These are phyloP conservation scores for Mylabris phalerata DNA, from an alignment of 1,140 invertebrate genomes.

Conservation along the genomic window DNA sequence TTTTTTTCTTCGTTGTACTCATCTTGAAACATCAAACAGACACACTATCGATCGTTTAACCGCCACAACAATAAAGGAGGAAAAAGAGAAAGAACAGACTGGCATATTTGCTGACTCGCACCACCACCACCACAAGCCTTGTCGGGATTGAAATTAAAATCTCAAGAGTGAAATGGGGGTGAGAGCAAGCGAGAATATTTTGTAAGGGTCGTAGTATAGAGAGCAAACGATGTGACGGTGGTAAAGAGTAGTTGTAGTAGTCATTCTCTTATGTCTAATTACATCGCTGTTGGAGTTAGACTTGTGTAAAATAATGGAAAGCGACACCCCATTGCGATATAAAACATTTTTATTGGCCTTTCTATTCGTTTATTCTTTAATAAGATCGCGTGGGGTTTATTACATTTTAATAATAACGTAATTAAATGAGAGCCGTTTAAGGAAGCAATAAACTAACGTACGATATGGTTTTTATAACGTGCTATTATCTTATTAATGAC, in stretches of 20 bases:
- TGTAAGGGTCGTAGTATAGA: slow-evolving; percentile 5
- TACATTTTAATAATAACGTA: slow-evolving; percentile 17
- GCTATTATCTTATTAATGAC: slow-evolving; percentile 15
- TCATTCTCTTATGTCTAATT: slow-evolving; percentile 15
- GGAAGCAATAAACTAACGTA: slow-evolving; percentile 9
- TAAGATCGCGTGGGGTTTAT: slow-evolving; percentile 13
- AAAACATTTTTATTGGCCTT: slow-evolving; percentile 14
- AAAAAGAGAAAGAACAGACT: slow-evolving; percentile 2
- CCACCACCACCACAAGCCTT: slow-evolving; percentile 7
- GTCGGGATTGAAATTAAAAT: slow-evolving; percentile 18
- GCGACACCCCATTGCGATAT: slow-evolving; percentile 13
- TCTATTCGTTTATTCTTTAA: slow-evolving; percentile 16
- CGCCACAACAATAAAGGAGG: neutral
- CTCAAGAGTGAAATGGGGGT: slow-evolving; percentile 12
- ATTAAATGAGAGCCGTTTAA: slow-evolving; percentile 15
- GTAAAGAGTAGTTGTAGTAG: neutral
- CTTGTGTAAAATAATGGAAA: slow-evolving; percentile 16
- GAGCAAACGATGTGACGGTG: neutral
- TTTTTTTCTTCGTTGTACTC: neutral
- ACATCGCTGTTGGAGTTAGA: slow-evolving; percentile 7
- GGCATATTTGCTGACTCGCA: slow-evolving; percentile 13
- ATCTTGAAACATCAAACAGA: neutral
- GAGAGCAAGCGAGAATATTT: slow-evolving; percentile 1
- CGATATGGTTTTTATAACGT: slow-evolving; percentile 15
- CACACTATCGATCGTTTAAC: slow-evolving; percentile 2